Evolutionary conservation across 2,888 invertebrate species (phyloP), one percentile per base, ranked within the genome.

Genomic region (Habrosyne pyritoides): DNA sequence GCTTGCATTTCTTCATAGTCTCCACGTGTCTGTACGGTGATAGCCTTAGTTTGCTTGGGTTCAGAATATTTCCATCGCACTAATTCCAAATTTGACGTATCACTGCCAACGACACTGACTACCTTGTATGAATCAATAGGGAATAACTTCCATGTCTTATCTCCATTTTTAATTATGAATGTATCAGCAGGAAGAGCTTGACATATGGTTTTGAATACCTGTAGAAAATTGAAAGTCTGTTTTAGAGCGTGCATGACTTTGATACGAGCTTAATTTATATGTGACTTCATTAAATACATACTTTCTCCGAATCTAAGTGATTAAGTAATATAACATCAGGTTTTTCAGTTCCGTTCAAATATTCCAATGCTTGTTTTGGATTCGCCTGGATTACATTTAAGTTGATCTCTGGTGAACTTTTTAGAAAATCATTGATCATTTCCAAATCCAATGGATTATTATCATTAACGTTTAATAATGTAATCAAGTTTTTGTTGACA

Each of bases 151-250:
- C 53, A 53, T 2, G 60, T 53, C 51, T 86, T 85, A 48, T 86
- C 59, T 36, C 94, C 88, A 42, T 94, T 84, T 14, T 94, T 73
- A 21, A 87, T 83, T 42, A 88, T 77, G 18, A 85, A 77, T 0
- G 79, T 72, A 33, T 84, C 74, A 1, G 83, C 81, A 42, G 93
- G 91, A 36, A 64, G 30, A 33, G 53, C 47, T 28, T 59, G 57
- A 46, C 65, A 54, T 10, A 58, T 30, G 22, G 24, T 24, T 63
- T 65, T 60, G n/a, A 63, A 53, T 8, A 55, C 48, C 64, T 64
- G 56, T 6, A 60, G 59, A 28, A 49, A 3, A 26, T 22, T n/a
- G 18, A 30, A 52, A 30, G 42, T 54, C 50, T 10, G 21, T 10
- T 33, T 33, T 33, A 2, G 10, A 33, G 10, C 3, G 10, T 12